Evolutionary conservation across 2,113 vertebrate species (phyloP).

Genomic region (Bos javanicus): DNA sequence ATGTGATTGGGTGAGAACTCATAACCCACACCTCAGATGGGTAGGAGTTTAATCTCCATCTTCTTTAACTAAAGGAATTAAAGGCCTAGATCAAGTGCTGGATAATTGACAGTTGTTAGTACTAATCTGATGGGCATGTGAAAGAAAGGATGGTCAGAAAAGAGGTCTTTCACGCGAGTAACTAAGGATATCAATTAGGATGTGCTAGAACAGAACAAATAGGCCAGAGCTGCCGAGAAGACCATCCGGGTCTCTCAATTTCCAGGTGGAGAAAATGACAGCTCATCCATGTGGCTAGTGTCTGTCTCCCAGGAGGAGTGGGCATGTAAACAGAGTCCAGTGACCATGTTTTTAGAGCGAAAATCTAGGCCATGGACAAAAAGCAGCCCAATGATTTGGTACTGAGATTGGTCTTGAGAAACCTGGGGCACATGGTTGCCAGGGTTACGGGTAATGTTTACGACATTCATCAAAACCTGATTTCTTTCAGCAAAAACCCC

Average conservation of each 20-base stretch:
- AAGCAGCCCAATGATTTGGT: background rate
- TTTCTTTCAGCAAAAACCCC: background rate
- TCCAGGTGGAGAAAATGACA: background rate
- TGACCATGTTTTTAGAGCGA: background rate
- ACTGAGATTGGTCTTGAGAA: background rate
- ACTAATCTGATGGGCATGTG: background rate
- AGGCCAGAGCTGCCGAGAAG: background rate
- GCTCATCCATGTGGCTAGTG: background rate
- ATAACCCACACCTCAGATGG: background rate
- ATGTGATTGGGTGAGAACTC: background rate
- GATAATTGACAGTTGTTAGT: background rate
- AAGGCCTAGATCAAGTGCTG: constrained; percentile 19
- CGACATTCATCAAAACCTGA: background rate
- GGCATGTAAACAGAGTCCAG: background rate
- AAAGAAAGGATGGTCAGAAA: background rate
- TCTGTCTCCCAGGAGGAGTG: background rate
- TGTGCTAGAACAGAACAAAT: background rate
- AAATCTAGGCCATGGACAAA: background rate
- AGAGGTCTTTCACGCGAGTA: background rate
- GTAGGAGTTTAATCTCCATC: constrained; percentile 7
- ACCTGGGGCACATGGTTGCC: background rate
- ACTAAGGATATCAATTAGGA: background rate
- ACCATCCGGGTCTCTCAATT: background rate
- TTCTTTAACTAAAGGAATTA: constrained; percentile 22
- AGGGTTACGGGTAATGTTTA: background rate